Evolutionary conservation across 2,113 vertebrate genomes (phyloP).

Genomic region (Onychostoma macrolepis): DNA sequence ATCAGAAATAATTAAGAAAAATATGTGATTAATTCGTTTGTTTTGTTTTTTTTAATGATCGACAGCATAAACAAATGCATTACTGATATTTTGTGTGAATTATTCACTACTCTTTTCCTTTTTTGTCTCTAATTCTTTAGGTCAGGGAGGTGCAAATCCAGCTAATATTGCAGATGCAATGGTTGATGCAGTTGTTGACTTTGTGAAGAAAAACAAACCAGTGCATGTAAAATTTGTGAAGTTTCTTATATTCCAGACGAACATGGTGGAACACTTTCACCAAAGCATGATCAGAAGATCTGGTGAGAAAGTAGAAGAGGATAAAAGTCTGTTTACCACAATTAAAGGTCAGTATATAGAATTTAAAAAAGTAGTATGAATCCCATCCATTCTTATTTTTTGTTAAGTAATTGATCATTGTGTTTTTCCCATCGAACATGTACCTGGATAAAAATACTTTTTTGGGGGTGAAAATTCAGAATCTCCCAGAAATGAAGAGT

Average conservation of each 20-base stretch:
- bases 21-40: too few species aligned
- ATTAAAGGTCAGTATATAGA: slow-evolving; percentile 68
- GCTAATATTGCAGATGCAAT: slow-evolving; percentile 78
- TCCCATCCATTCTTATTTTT: background rate
- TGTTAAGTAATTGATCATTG: background rate
- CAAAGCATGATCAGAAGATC: slow-evolving; percentile 78
- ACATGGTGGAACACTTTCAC: slow-evolving; percentile 79
- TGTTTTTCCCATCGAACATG: background rate
- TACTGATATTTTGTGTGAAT: background rate
- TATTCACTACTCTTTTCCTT: background rate
- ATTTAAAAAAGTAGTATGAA: background rate
- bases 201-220: slow-evolving; percentile 70
- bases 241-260: slow-evolving; percentile 84
- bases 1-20: too few species aligned
- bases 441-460: background rate
- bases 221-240: slow-evolving; percentile 74
- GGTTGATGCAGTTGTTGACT: slow-evolving; percentile 80
- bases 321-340: rapidly evolving
- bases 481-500: rapidly evolving
- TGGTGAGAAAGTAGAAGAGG: background rate
- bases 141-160: slow-evolving; percentile 74
- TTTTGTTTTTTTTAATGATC: too few species aligned
- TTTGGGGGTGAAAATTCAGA: background rate
- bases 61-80: too few species aligned
- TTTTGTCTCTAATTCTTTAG: slow-evolving; percentile 65